A percentile compares a stretch with the other conserved stretches of the same genome.
These are phyloP conservation scores for Lontra canadensis DNA, from an alignment of 2,113 vertebrate genomes.

Conservation along the genomic window DNA sequence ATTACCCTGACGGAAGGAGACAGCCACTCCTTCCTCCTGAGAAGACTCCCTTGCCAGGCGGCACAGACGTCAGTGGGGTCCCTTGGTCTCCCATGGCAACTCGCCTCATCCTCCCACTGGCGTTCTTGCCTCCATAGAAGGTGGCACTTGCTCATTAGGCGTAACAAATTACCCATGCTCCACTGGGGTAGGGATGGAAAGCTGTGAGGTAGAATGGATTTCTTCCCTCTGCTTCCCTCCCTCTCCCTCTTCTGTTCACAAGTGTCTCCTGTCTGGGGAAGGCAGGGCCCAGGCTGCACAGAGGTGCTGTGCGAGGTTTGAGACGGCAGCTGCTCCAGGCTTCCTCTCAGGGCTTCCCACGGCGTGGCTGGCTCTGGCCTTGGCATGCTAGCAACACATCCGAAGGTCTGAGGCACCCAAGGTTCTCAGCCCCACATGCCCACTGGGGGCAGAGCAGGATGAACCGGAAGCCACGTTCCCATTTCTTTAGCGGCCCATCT, in stretches of 20 bases:
- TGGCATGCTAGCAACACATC: background rate
- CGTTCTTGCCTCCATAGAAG: slow-evolving; percentile 24
- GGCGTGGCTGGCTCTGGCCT: background rate
- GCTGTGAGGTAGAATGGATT: background rate
- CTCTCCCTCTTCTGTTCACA: slow-evolving; percentile 42
- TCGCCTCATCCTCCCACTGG: background rate
- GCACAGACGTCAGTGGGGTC: background rate
- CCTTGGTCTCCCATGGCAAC: slow-evolving; percentile 42
- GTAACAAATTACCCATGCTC: slow-evolving; percentile 47
- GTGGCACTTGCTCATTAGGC: slow-evolving; percentile 19
- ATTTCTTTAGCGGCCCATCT: background rate
- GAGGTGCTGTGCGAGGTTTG: background rate
- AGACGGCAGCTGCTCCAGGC: background rate
- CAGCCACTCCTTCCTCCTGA: background rate
- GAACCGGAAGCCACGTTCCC: background rate
- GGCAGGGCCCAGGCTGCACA: background rate
- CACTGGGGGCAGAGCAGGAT: background rate
- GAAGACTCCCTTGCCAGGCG: background rate
- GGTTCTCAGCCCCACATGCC: background rate
- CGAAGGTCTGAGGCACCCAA: background rate
- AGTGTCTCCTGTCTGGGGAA: slow-evolving; percentile 46
- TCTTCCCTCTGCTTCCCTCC: slow-evolving; percentile 3
- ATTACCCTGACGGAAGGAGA: background rate
- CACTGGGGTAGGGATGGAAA: slow-evolving; percentile 37
- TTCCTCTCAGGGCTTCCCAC: background rate